Base-by-base conservation (phyloP, 2,113 vertebrate genomes). In the human region DNA sequence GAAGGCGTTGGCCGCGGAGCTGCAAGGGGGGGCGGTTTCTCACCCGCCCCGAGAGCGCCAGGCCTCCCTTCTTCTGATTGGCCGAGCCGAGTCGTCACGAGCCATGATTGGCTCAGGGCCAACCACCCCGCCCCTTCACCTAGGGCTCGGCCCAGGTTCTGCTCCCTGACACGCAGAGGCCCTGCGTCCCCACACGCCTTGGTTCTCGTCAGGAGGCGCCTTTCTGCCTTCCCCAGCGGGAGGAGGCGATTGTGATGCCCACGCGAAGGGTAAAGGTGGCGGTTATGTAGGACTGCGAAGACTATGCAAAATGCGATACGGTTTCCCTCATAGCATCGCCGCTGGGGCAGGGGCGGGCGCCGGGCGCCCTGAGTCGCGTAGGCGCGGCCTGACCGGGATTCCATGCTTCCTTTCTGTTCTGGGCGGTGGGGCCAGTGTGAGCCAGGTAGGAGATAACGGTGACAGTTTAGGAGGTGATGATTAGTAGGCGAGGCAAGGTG, bases 1-100 rank as follows among this genome's bases (percentile, higher is more conserved):
- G 6, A 83, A 96, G 97, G 96, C 97, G 96, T 96, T 89, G 96
- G 96, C 90, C 90, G 3, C 73, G 14, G 0, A 59, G 83, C 95
- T 64, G 96, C 95, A 94, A 90, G 83, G 78, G 87, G 87, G 87
- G 97, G 96, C 38, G 93, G 97, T 48, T 3, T 55, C 64, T 78
- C 35, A 2, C 59, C 94, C 84, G 76, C 91, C 87, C 90, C 4
- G 35, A 64, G 84, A 35, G 82, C 59, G 78, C 78, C 84, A 45
- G 27, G 40, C 86, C 48, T 82, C 40, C 90, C 38, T 72, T 27
- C n/a, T 57, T 61, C 79, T 95, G 90, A 97, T 96, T 98, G 98
- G 98, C 17, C 30, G 4, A 6, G 2, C 30, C 30, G 75, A 93
- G 95, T 98, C 57, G 87, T 90, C 92, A 90, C 14, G 95, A 1